Percentiles rank a stretch among this genome's conserved stretches.
Evolutionary conservation across 2,113 vertebrate genomes (phyloP).

Genomic region (Chaetodon trifascialis): DNA sequence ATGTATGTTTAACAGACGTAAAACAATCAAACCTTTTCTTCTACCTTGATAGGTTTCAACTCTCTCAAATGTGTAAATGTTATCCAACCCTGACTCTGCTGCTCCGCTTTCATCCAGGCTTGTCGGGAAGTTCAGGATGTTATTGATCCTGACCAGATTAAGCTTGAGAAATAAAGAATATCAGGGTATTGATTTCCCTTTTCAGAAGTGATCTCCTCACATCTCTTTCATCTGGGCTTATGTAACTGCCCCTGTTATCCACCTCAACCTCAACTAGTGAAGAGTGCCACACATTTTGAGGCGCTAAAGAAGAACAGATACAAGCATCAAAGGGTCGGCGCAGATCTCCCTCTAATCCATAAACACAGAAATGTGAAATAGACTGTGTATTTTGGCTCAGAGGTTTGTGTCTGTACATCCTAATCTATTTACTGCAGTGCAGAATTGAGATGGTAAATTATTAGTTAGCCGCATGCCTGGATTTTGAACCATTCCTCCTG

Average conservation of each 20-base stretch:
- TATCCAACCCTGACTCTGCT: slow-evolving; percentile 1
- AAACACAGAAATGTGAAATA: slow-evolving; percentile 61
- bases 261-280: slow-evolving; percentile 60
- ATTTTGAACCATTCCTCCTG: slow-evolving; percentile 54
- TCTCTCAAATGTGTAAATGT: neutral
- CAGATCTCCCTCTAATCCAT: slow-evolving; percentile 71
- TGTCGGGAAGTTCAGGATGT: slow-evolving; percentile 49
- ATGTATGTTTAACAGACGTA: neutral
- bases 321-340: slow-evolving; percentile 58
- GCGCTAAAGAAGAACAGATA: slow-evolving; percentile 54
- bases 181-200: slow-evolving; percentile 61
- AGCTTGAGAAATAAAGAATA: slow-evolving; percentile 56
- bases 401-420: slow-evolving; percentile 66
- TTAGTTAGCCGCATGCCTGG: slow-evolving; percentile 51
- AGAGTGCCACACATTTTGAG: slow-evolving; percentile 50
- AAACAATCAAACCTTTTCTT: slow-evolving; percentile 9
- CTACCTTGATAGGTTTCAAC: slow-evolving; percentile 4
- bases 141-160: slow-evolving; percentile 65
- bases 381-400: slow-evolving; percentile 65
- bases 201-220: slow-evolving; percentile 59
- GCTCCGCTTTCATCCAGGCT: slow-evolving; percentile 19
- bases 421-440: slow-evolving; percentile 70
- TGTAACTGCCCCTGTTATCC: slow-evolving; percentile 75
- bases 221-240: slow-evolving; percentile 72
- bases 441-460: slow-evolving; percentile 62